Evolutionary conservation across 2,888 invertebrate genomes (phyloP), one percentile per base, ranked within the genome.

Genomic region (Trichopoda pennipes): DNA sequence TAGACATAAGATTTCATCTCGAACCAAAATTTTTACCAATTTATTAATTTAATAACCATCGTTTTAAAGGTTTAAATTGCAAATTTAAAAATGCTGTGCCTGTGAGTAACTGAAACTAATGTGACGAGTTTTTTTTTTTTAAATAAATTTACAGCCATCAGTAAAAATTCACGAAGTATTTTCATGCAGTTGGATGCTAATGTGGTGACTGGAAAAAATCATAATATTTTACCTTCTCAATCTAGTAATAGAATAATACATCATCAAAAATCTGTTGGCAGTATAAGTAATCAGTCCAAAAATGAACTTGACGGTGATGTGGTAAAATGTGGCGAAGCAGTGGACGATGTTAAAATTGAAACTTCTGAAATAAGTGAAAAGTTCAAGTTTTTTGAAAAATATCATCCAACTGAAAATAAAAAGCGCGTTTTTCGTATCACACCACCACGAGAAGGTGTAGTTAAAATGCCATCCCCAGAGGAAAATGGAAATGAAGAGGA

Each of bases 371-470:
- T 97, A 86, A 94, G 95, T 74, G 94, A 96, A 89, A 93, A 96
- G 87, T 98, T 97, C 93, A 95, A 96, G 92, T 97, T 97, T 93
- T 97, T 97, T 92, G 97, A 97, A 93, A 95, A 95, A 0, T 97
- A 96, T 92, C 94, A 93, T 88, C 95, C 96, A 64, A 77, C 72
- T 2, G 94, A 95, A 85, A 93, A 93, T 86, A 92, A 93, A 28
- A 90, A 86, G 32, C 95, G 94, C 91, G 93, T 94, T 90, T 97
- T 97, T 92, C 93, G 97, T 86, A 96, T 97, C 92, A 97, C 97
- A 49, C 97, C 97, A 81, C 97, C 97, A 1, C 92, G 97, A 85
- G 97, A 97, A 86, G 94, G 94, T 84, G 94, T 94, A 92, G 93
- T 93, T 80, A 94, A 94, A 80, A 84, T 89, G 84, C 86, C 89